Conservation (phyloP, 2,113 vertebrate species). For the Gnathonemus echidnorhynchus region DNA sequence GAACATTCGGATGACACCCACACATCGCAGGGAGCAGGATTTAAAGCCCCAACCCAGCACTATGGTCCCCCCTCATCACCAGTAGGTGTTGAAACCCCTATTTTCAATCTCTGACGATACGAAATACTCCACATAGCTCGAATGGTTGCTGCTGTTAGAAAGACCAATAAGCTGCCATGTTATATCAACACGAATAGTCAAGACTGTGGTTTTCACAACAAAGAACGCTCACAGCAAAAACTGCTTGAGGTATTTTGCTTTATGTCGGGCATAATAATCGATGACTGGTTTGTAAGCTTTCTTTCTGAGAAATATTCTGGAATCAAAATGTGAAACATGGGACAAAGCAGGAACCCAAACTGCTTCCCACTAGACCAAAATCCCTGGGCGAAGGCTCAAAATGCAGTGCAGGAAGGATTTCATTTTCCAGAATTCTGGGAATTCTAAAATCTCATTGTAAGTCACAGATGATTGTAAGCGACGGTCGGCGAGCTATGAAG, state of each 20-base stretch:
- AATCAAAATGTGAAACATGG: conserved; percentile 9
- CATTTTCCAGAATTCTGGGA: neutral
- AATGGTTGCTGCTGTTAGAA: neutral
- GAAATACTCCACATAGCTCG: neutral
- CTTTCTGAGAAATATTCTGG: conserved; percentile 4
- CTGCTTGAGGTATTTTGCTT: neutral
- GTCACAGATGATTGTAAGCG: neutral
- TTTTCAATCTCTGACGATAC: neutral
- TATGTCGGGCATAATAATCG: neutral
- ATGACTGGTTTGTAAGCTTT: neutral
- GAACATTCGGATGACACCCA: neutral
- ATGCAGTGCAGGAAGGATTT: neutral
- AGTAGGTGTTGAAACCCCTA: neutral
- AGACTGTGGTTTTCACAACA: neutral
- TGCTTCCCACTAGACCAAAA: neutral
- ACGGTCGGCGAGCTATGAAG: neutral
- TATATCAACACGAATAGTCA: neutral
- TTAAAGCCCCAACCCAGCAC: neutral
- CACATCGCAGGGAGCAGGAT: neutral
- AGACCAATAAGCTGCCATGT: neutral
- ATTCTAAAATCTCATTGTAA: neutral
- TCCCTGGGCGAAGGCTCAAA: neutral
- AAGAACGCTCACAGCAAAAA: neutral
- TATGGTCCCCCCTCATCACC: neutral
- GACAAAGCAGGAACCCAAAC: neutral